phyloP scores from a whole-genome alignment of 2,113 vertebrate species.

The Regulus satrapa region DNA sequence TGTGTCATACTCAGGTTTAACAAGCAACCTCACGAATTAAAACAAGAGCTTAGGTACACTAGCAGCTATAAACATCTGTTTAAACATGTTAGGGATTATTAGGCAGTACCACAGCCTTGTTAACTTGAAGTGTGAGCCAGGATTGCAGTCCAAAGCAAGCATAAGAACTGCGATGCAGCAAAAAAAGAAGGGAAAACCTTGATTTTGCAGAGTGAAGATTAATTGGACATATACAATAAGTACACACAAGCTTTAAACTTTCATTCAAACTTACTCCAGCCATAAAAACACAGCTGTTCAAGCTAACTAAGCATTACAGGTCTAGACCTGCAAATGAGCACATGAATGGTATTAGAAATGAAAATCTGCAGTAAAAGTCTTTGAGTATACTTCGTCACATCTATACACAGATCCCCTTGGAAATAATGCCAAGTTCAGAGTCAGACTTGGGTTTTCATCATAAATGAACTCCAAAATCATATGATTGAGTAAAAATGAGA shows the following conservation, averaged over 20 bases:
- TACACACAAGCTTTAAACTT: constrained; percentile 17
- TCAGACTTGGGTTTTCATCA: background rate
- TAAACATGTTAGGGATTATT: constrained; percentile 53
- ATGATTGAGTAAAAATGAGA: background rate
- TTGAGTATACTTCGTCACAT: background rate
- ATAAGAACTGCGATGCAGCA: background rate
- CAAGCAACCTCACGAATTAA: constrained; percentile 21
- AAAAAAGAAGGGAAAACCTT: background rate
- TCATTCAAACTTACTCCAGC: constrained; percentile 15
- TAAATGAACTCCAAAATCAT: background rate
- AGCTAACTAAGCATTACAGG: constrained; percentile 49
- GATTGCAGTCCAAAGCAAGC: constrained; percentile 56
- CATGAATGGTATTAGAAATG: constrained; percentile 29
- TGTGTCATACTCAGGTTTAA: constrained; percentile 19
- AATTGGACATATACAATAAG: constrained; percentile 29
- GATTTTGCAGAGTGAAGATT: constrained; percentile 19
- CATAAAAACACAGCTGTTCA: constrained; percentile 56
- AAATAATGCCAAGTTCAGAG: background rate
- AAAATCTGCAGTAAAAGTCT: constrained; percentile 26
- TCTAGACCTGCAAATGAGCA: constrained; percentile 58
- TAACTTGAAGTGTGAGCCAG: constrained; percentile 48
- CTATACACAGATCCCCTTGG: background rate
- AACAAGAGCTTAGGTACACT: background rate
- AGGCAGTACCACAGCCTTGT: constrained; percentile 32
- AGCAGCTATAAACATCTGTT: constrained; percentile 59